A percentile compares a stretch with the other conserved stretches of the same genome.
Evolutionary conservation across 1,140 invertebrate genomes (phyloP).

Genomic region (Saccostrea echinata): DNA sequence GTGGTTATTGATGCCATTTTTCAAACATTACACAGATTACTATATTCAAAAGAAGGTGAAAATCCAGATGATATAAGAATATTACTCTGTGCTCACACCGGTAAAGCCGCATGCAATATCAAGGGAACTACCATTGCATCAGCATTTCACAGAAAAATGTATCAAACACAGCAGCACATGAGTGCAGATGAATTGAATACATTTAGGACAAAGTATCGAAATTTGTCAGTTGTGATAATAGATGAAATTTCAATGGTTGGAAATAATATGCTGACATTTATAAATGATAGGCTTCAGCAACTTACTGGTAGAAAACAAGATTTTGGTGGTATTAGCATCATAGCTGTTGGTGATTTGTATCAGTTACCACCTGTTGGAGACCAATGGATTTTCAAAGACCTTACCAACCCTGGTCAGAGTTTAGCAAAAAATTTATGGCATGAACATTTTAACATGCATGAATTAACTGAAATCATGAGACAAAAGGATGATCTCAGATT

Average conservation of each 20-base stretch:
- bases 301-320: conserved; percentile 48
- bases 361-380: conserved; percentile 60
- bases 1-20: conserved; percentile 53
- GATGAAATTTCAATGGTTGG: conserved; percentile 66
- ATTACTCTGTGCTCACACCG: conserved; percentile 58
- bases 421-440: conserved; percentile 59
- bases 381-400: conserved; percentile 55
- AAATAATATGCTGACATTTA: conserved; percentile 51
- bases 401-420: conserved; percentile 15
- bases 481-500: conserved; percentile 62
- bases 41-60: conserved; percentile 51
- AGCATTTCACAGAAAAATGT: conserved; percentile 49
- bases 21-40: conserved; percentile 54
- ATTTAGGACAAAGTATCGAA: conserved; percentile 45
- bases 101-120: conserved; percentile 58
- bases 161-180: conserved; percentile 46
- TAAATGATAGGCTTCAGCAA: conserved; percentile 56
- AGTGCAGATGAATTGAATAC: conserved; percentile 49
- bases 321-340: conserved; percentile 58
- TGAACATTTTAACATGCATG: conserved; percentile 56
- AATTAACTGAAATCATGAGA: conserved; percentile 63
- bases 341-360: conserved; percentile 61
- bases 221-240: conserved; percentile 56
- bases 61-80: conserved; percentile 53
- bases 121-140: conserved; percentile 46